Base-by-base conservation (phyloP, 2,113 vertebrate genomes). In the Oxyruncus cristatus region DNA sequence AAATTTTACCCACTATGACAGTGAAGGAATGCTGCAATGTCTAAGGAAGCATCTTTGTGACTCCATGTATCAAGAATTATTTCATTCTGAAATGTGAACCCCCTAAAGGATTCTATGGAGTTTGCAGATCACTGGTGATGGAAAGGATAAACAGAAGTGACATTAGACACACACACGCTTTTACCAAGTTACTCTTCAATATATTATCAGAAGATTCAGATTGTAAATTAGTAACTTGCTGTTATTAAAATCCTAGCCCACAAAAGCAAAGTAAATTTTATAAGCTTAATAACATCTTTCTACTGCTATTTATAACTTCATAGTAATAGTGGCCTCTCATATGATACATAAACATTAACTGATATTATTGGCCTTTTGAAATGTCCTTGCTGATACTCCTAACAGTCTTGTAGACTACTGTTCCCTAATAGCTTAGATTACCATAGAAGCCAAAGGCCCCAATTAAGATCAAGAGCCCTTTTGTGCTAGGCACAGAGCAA, bases 101-200 rank as follows among this genome's bases (percentile, higher is more conserved):
- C 88, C 89, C 85, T 90, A 65, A 82, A 92, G 88, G 50, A 93
- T 65, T 63, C 9, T 55, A 3, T 75, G 55, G 44, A 88, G 37
- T 92, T 66, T 90, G 75, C 27, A 94, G 94, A 81, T 94, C 81
- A 94, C 81, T 85, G 71, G 85, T 80, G 74, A 83, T 62, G 42
- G 39, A 88, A 96, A 80, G 24, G 67, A 93, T 95, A 94, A 97
- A 85, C 0, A 93, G 49, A 94, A 94, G 65, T 56, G 75, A 94
- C 90, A 90, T 75, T 58, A 92, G 59, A 79, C 67, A 85, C 55
- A 20, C 53, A 92, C 50, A 27, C 15, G 35, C 9, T 80, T 63
- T 28, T 61, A 66, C 41, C 50, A 66, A 89, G 66, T 79, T 41
- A 72, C 21, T 83, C 70, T 24, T 11, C 56, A 91, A 72, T 47